Percentiles rank a stretch among this genome's conserved stretches.
Conservation (phyloP, 2,888 invertebrate genomes). For the Hyalella azteca region DNA sequence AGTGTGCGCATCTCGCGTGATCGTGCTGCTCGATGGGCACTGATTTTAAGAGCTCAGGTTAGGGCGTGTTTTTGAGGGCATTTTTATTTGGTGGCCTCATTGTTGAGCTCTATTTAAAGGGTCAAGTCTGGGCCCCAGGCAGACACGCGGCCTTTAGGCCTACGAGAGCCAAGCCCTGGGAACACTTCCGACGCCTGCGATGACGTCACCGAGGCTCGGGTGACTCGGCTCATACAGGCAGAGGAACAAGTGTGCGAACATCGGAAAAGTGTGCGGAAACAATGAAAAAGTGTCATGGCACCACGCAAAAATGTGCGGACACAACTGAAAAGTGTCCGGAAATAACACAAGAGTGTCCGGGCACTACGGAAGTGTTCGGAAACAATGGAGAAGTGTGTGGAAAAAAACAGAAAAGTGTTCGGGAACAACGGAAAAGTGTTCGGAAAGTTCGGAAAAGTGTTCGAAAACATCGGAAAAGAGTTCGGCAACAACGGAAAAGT, state of each 20-base stretch:
- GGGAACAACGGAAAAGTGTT: background rate
- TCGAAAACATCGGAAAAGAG: background rate
- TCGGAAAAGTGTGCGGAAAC: background rate
- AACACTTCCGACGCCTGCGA: background rate
- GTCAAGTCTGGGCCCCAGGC: slow-evolving; percentile 3
- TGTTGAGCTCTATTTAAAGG: slow-evolving; percentile 20
- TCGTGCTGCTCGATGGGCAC: background rate
- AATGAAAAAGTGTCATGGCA: background rate
- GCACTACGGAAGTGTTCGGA: background rate
- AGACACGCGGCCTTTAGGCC: slow-evolving; percentile 21
- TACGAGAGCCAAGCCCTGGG: background rate
- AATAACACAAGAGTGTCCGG: background rate
- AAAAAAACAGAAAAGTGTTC: background rate
- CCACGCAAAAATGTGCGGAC: background rate
- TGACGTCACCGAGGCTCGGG: background rate
- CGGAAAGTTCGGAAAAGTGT: background rate
- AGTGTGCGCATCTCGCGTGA: too few relatives aligned
- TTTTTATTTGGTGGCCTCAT: slow-evolving; percentile 2
- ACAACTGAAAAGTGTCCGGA: background rate
- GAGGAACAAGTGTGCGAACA: background rate
- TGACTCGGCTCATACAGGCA: background rate
- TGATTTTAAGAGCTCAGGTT: background rate
- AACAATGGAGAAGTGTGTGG: background rate
- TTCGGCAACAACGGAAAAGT: background rate
- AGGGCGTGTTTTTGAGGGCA: background rate